Conservation (phyloP, 2,888 invertebrate species). For the Philereme vetulata region DNA sequence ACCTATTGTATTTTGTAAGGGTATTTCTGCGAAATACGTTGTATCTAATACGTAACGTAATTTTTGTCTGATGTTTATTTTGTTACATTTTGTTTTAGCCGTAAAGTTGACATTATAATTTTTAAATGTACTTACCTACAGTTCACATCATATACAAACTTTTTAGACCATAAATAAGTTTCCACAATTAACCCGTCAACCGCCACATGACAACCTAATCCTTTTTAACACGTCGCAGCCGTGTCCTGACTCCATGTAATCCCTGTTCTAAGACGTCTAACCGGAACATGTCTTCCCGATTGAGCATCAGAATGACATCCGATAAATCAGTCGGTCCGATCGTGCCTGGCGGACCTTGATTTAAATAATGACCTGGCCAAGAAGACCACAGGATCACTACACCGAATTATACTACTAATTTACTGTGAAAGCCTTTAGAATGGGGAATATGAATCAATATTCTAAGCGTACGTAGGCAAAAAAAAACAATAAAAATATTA, state of each 20-base stretch:
- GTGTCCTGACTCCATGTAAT: constrained; percentile 41
- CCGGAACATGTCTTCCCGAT: constrained; percentile 44
- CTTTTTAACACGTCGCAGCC: constrained; percentile 13
- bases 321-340: constrained; percentile 62
- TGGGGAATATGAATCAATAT: too few species aligned
- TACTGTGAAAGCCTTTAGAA: too few species aligned
- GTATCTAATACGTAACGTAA: too few species aligned
- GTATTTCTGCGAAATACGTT: too few species aligned
- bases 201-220: constrained; percentile 7
- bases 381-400: constrained; percentile 13
- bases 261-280: constrained; percentile 46
- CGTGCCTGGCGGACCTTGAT: constrained; percentile 44
- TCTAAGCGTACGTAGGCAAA: too few species aligned
- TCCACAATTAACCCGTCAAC: constrained; percentile 8
- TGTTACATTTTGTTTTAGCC: too few species aligned
- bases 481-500: too few species aligned
- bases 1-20: too few species aligned
- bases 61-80: too few species aligned
- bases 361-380: constrained; percentile 32
- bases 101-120: too few species aligned
- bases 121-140: too few species aligned
- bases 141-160: too few species aligned
- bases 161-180: not conserved
- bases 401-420: constrained; percentile 41
- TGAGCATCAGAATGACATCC: constrained; percentile 50